These are phyloP conservation scores for Parasteatoda lunata DNA, from an alignment of 2,888 invertebrate species.

Conservation along the genomic window DNA sequence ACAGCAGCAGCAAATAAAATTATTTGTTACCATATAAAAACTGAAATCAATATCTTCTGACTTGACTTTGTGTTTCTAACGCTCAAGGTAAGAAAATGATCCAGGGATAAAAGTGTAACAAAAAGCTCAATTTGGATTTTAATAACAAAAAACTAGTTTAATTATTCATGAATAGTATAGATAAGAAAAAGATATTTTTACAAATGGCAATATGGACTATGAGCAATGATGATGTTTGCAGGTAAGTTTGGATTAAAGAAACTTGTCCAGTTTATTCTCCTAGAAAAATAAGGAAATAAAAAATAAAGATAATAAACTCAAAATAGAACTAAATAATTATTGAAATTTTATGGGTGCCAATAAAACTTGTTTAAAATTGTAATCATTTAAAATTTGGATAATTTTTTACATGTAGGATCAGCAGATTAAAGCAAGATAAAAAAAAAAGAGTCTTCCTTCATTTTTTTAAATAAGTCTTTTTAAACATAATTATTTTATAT, in stretches of 20 bases:
- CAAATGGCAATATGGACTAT: conserved; percentile 30
- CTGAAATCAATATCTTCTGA: too few relatives aligned
- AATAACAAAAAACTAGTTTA: background rate
- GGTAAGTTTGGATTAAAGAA: conserved; percentile 30
- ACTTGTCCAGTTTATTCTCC: conserved; percentile 27
- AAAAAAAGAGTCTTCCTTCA: too few relatives aligned
- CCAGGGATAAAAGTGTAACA: too few relatives aligned
- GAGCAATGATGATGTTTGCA: conserved; percentile 32
- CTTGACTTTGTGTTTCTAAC: too few relatives aligned
- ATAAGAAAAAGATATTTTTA: conserved; percentile 20
- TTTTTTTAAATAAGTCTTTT: too few relatives aligned
- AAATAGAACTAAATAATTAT: too few relatives aligned
- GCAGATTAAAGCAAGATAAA: background rate
- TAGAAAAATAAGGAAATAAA: background rate
- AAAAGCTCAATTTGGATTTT: too few relatives aligned
- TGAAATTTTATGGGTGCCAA: background rate
- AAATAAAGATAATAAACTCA: too few relatives aligned
- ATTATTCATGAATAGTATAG: background rate
- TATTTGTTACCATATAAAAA: too few relatives aligned
- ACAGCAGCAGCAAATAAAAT: background rate
- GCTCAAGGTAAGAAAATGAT: too few relatives aligned
- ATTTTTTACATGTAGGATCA: background rate
- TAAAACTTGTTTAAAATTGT: background rate
- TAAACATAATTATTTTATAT: too few relatives aligned
- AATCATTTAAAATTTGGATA: background rate